Conservation (phyloP, 2,797 vertebrate species). For the Heteromormyrus szaboi region DNA sequence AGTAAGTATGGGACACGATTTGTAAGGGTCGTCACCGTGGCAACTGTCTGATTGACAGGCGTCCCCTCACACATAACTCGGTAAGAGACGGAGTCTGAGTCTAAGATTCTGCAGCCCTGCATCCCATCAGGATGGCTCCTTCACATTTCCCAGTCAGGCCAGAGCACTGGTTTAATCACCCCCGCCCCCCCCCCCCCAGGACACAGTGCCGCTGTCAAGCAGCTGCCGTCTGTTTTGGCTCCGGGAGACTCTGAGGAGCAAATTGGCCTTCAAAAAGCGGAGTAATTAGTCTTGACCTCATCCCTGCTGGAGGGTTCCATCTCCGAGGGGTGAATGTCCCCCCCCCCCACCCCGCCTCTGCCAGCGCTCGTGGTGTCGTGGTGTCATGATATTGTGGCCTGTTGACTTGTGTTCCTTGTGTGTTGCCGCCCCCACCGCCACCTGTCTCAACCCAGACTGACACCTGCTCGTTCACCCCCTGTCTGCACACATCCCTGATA, state of each 20-base stretch:
- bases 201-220: not conserved
- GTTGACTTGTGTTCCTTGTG: not conserved
- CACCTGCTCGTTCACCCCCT: not conserved
- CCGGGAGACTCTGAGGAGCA: not conserved
- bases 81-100: not conserved
- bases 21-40: not conserved
- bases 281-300: not conserved
- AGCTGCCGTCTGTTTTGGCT: not conserved
- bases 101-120: not conserved
- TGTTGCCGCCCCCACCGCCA: not conserved
- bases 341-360: not conserved
- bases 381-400: conserved; percentile 4
- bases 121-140: not conserved
- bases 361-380: not conserved
- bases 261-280: conserved; percentile 1
- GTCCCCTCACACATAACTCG: not conserved
- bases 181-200: not conserved
- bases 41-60: not conserved
- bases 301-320: not conserved
- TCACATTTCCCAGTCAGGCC: not conserved
- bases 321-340: not conserved
- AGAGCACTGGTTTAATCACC: not conserved
- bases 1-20: not conserved
- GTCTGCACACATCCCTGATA: not conserved
- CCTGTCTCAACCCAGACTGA: not conserved